Evolutionary conservation across 2,888 invertebrate genomes (phyloP), one percentile per base, ranked within the genome.

Genomic region (Sturmia bella): DNA sequence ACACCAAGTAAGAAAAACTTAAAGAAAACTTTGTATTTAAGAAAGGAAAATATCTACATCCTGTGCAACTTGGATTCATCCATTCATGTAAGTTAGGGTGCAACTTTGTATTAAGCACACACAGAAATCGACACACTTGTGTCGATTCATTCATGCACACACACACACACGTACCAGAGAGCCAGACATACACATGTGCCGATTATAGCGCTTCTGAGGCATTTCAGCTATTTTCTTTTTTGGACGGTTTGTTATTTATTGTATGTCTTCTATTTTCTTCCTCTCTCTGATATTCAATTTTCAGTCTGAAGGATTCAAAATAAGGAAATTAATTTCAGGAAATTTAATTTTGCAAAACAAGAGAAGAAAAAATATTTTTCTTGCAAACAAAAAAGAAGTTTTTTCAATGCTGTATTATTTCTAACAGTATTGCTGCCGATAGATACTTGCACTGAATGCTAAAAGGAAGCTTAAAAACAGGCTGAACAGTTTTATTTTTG

Each of bases 41-140:
- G 56, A 68, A 80, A 80, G 69, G 41, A 69, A 80, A 80, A 80
- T 70, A 80, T 80, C 75, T 69, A 70, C 80, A 75, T 80, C 74
- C 74, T 63, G 68, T 69, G 61, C 64, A 80, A 69, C 69, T 75
- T 69, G 43, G 39, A 48, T 73, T 48, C 37, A 64, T 43, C 52
- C 59, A 69, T 1, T 39, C 32, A 45, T 54, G 54, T 37, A 0
- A 41, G 68, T 68, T 41, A 32, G 68, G 27, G 41, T 69, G 54
- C 43, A 69, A 27, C 32, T 32, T 32, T 32, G 32, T 32, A 7
- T 7, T 32, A 32, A 32, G 9, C 32, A 32, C 32, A 32, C 7
- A 32, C 32, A 32, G 7, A 32, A 5, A 32, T 7, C 9, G 11
- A 6, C 43, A 43, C n/a, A 9, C 24, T 2, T 15, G 0, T 21